A percentile compares a stretch with the other conserved stretches of the same genome.
These are phyloP conservation scores for Crotalus tigris DNA, from an alignment of 2,113 vertebrate species.

Conservation along the genomic window DNA sequence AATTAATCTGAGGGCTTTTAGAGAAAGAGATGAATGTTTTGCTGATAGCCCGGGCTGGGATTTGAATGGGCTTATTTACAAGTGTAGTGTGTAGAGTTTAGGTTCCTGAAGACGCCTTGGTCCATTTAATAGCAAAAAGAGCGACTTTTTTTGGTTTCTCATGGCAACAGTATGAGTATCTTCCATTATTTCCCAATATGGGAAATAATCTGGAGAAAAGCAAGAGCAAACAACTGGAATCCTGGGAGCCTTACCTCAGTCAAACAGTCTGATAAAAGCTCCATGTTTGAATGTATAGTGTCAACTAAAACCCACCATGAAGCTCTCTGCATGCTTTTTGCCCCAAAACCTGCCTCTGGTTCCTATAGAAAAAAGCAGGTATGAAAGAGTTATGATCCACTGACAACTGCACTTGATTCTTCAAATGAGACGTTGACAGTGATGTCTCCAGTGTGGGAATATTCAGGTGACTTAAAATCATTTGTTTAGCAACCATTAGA, in stretches of 20 bases:
- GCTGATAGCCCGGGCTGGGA: constrained; percentile 26
- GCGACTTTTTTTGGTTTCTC: constrained; percentile 34
- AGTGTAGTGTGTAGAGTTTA: background rate
- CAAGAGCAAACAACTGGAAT: background rate
- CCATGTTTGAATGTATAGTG: constrained; percentile 20
- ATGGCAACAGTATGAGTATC: constrained; percentile 3
- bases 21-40: constrained; percentile 45
- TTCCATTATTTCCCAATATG: background rate
- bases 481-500: background rate
- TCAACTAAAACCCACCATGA: constrained; percentile 26
- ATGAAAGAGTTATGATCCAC: background rate
- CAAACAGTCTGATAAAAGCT: background rate
- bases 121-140: constrained; percentile 38
- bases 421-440: background rate
- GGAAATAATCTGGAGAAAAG: background rate
- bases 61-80: constrained; percentile 14
- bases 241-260: fast-evolving
- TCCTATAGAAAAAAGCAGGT: constrained; percentile 18
- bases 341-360: constrained; percentile 34
- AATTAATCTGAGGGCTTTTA: constrained; percentile 40
- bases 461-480: background rate
- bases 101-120: constrained; percentile 37
- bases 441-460: background rate
- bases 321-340: constrained; percentile 16
- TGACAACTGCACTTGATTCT: background rate